Evolutionary conservation across 1,140 invertebrate species (phyloP).

Genomic region (Akabosia matsudoensis): DNA sequence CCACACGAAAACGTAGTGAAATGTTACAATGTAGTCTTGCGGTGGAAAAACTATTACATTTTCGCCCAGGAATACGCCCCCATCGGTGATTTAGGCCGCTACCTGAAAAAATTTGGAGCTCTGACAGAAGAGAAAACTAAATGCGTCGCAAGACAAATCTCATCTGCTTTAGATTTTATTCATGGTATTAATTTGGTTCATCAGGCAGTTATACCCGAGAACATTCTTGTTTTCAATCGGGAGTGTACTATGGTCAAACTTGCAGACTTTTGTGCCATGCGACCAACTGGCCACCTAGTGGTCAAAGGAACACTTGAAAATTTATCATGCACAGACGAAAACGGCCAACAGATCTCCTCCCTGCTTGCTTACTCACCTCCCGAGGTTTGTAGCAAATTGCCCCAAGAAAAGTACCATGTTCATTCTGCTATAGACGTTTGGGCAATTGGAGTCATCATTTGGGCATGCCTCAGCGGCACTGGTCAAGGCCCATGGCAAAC

Average conservation of each 20-base stretch:
- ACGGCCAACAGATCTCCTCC: conserved; percentile 52
- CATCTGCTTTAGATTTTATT: conserved; percentile 60
- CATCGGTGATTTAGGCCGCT: conserved; percentile 62
- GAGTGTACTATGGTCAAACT: conserved; percentile 57
- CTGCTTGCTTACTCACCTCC: conserved; percentile 65
- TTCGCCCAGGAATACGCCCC: conserved; percentile 59
- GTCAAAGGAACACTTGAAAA: neutral
- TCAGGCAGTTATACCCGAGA: conserved; percentile 56
- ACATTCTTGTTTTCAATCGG: conserved; percentile 54
- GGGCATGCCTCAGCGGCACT: conserved; percentile 69
- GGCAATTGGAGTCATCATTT: conserved; percentile 71
- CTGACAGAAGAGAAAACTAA: conserved; percentile 52
- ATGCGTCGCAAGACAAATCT: conserved; percentile 51
- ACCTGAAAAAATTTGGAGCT: conserved; percentile 58
- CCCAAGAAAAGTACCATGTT: conserved; percentile 38
- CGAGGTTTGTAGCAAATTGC: conserved; percentile 58
- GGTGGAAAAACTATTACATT: conserved; percentile 3
- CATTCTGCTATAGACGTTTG: conserved; percentile 66
- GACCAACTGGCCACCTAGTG: conserved; percentile 46
- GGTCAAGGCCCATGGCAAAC: conserved; percentile 73
- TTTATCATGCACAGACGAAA: conserved; percentile 60
- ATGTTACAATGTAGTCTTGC: conserved; percentile 52
- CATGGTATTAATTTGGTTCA: conserved; percentile 56
- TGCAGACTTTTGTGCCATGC: conserved; percentile 58
- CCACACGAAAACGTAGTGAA: conserved; percentile 52